Evolutionary conservation across 1,140 invertebrate species (phyloP), one percentile per base, ranked within the genome.

Genomic region (Spodoptera litura): DNA sequence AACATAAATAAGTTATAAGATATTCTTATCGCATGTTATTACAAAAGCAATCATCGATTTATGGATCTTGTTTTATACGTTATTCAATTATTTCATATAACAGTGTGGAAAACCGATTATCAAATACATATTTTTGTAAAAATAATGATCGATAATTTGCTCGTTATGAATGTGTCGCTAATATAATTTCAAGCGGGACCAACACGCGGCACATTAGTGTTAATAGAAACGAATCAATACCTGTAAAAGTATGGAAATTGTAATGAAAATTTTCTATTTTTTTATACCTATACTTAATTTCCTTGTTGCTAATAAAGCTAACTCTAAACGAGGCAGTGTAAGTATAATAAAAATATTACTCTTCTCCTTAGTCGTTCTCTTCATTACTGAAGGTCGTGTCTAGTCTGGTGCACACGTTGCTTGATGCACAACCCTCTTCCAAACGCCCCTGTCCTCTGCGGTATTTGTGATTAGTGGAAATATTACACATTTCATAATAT

Each of bases 61-160:
- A 15, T 62, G 59, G 59, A 62, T 62, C 59, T 35, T 68, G 64
- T 68, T 52, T 68, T 25, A 68, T 27, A 52, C 64, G 64, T 68
- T 68, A 52, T 68, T 68, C 64, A 68, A 27, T 68, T 68, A 52
- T 68, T 68, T 52, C 64, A 68, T 20, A 68, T 52, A 25, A 52
- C 11, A 15, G 20, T 51, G 62, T 66, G 62, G 62, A 66, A 66
- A 66, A 66, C 62, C 62, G 62, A 66, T 66, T 66, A 66, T 12
- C 62, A 13, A 25, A 51, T 20, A 66, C 62, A 66, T 68, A 27
- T 68, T 68, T 52, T 68, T 52, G 64, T 52, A 51, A 68, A 68
- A 68, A 68, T 68, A 68, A 68, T 68, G 64, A 68, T 68, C 64
- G 64, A 68, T 68, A 68, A 68, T 68, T 68, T 68, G 44, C 10